phyloP scores from a whole-genome alignment of 1,140 invertebrate genomes.

The Euglossa dilemma region DNA sequence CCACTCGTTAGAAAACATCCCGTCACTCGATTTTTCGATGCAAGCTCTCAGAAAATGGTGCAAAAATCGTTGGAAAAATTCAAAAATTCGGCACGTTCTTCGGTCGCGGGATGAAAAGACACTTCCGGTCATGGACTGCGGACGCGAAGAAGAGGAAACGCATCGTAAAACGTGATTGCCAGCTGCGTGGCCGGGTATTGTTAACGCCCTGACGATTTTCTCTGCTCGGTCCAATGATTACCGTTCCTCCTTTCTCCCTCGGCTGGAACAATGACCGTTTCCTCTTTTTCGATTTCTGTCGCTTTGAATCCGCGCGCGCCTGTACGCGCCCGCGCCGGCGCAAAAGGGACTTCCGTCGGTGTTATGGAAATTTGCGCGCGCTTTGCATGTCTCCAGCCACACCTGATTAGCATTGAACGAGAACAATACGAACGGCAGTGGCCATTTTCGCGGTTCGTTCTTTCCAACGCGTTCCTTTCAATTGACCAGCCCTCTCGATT shows the following conservation, averaged over 20 bases:
- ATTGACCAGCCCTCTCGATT: neutral
- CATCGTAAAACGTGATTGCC: conserved; percentile 32
- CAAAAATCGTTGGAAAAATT: neutral
- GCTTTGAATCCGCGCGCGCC: conserved; percentile 14
- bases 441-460: conserved; percentile 17
- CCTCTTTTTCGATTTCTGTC: conserved; percentile 42
- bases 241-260: conserved; percentile 4
- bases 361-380: conserved; percentile 6
- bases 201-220: conserved; percentile 44
- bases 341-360: conserved; percentile 21
- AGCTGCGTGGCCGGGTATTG: conserved; percentile 11
- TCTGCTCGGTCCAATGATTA: conserved; percentile 30
- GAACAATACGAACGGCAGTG: conserved; percentile 19
- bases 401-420: conserved; percentile 44
- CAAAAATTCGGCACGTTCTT: neutral
- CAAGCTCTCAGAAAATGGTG: too few species aligned
- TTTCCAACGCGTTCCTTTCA: conserved; percentile 16
- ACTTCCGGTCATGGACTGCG: neutral
- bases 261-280: conserved; percentile 24
- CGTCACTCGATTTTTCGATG: too few species aligned
- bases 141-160: neutral
- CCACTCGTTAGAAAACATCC: too few species aligned
- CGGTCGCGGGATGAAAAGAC: neutral
- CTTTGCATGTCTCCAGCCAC: conserved; percentile 28
- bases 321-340: neutral